Evolutionary conservation across 2,797 vertebrate genomes (phyloP), one percentile per base, ranked within the genome.

Genomic region (Psittacula echo): DNA sequence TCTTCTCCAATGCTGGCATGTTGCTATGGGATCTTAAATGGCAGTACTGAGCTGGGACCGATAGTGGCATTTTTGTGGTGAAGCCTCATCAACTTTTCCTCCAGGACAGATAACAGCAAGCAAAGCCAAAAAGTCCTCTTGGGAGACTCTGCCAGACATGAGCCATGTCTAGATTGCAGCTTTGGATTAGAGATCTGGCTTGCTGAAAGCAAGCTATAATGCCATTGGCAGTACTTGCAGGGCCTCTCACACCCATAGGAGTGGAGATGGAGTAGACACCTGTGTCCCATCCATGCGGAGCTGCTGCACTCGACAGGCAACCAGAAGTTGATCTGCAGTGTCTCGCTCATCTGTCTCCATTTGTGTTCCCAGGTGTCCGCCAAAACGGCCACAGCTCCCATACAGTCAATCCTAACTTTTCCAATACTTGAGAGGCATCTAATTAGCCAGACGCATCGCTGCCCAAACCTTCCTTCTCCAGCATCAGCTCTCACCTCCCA

Each of bases 181-280:
- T 82, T n/a, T 10, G 74, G 87, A 72, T 27, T 21, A 23, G 68
- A 27, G 16, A 29, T n/a, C 58, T 73, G 66, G 24, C 54, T 58
- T 27, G 39, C 24, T 71, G 67, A 11, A 48, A 81, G 62, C 32
- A 45, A 48, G 24, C 22, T 42, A 1, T 21, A 32, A 30, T 32
- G 34, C 11, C 0, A 3, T 41, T 29, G 61, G 13, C 11, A 56
- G 50, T 1, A 4, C 70, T 41, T 2, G 1, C 26, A 21, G 50
- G 73, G 51, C 37, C 1, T 16, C 77, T 75, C 3, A 0, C 2
- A 2, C 18, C 45, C 2, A 0, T 17, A 0, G 13, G 72, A 20
- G 41, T 7, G 24, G 34, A 30, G 53, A 5, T 7, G 32, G 61
- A 68, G 79, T 48, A 80, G 16, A 20, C 70, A 9, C 3, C 51